Evolutionary conservation across 2,113 vertebrate species (phyloP).

Genomic region (Uria lomvia): DNA sequence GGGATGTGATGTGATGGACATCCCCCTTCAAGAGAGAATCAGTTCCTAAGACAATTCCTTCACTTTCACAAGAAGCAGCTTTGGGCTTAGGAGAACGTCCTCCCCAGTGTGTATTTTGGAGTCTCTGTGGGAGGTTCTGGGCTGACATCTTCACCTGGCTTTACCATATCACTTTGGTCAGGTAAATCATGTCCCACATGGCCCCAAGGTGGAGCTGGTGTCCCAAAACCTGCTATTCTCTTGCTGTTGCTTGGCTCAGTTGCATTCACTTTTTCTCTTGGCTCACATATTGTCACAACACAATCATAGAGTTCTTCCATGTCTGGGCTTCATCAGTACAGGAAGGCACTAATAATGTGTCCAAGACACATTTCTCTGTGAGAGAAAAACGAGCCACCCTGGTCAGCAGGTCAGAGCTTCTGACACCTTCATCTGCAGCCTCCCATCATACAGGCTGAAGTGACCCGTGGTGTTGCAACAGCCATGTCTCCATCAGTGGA

Average conservation of each 20-base stretch:
- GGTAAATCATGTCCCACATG: neutral
- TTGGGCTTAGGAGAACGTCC: neutral
- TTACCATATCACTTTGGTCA: neutral
- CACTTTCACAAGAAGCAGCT: neutral
- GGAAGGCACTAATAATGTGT: neutral
- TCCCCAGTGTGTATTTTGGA: neutral
- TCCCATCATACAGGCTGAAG: neutral
- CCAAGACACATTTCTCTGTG: neutral
- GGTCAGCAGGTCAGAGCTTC: neutral
- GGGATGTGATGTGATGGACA: neutral
- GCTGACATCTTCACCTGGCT: neutral
- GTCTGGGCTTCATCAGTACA: neutral
- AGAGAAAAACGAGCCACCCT: neutral
- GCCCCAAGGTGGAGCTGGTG: neutral
- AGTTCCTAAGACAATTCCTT: neutral
- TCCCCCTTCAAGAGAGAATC: neutral
- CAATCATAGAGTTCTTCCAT: neutral
- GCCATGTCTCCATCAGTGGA: neutral
- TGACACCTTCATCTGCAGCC: neutral
- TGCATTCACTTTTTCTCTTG: neutral
- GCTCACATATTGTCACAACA: neutral
- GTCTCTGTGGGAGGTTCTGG: neutral
- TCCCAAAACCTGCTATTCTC: neutral
- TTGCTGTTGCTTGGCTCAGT: neutral
- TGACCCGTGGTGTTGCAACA: neutral